Percentiles rank a stretch among this genome's conserved stretches.
Evolutionary conservation across 1,140 invertebrate genomes (phyloP).

Genomic region (Aphelinus atriplicis): DNA sequence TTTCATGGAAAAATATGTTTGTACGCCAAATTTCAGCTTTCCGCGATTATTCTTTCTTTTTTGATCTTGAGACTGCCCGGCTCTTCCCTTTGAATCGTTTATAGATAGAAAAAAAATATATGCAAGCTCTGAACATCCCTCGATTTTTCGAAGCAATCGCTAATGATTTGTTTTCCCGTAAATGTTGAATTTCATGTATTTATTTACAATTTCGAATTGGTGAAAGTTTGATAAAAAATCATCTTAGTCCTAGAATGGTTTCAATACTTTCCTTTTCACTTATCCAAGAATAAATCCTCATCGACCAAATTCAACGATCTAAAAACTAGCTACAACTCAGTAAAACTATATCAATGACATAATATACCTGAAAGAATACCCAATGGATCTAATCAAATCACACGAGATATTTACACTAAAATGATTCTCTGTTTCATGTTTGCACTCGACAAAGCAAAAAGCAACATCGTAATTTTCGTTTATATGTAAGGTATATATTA

Average conservation of each 20-base stretch:
- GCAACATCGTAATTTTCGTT: constrained; percentile 17
- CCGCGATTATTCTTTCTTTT: too few species aligned
- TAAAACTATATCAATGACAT: background rate
- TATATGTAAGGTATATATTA: constrained; percentile 4
- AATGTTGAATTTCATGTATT: constrained; percentile 5
- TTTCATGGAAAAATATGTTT: too few species aligned
- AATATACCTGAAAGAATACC: too few species aligned
- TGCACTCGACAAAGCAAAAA: constrained; percentile 12
- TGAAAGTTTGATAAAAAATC: constrained; percentile 10
- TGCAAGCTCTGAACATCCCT: too few species aligned
- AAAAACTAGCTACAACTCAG: constrained; percentile 4
- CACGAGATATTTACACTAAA: background rate
- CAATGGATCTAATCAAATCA: too few species aligned
- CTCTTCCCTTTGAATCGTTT: too few species aligned
- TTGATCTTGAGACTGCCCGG: too few species aligned
- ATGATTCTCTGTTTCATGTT: background rate
- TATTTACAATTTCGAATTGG: constrained; percentile 21
- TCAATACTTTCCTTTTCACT: background rate
- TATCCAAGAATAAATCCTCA: constrained; percentile 9
- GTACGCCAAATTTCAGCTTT: too few species aligned
- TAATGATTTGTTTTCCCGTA: background rate
- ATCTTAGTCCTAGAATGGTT: constrained; percentile 14
- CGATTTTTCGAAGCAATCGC: too few species aligned
- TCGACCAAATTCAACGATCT: constrained; percentile 4
- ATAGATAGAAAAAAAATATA: too few species aligned